Conservation (phyloP, 2,113 vertebrate species). For the Chaenogobius annularis region DNA sequence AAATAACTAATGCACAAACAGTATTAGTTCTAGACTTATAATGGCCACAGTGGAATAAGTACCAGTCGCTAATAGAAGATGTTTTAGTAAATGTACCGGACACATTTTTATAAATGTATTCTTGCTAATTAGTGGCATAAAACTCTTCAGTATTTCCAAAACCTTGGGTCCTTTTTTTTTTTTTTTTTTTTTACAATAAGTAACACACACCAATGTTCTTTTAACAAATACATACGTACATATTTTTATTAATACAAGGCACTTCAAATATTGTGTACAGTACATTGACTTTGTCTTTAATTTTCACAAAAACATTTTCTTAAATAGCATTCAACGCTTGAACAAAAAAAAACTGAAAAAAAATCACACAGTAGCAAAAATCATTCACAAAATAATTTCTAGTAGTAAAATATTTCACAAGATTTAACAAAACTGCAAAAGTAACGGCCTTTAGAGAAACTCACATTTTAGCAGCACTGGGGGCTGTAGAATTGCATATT, state of each 20-base stretch:
- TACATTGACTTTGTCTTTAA: conserved; percentile 5
- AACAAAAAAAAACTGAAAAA: not conserved
- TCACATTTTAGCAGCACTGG: conserved; percentile 7
- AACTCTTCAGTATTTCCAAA: too few relatives aligned
- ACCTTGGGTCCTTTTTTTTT: not conserved
- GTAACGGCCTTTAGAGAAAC: not conserved
- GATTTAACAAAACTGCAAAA: not conserved
- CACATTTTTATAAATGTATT: too few relatives aligned
- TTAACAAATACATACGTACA: conserved; percentile 1
- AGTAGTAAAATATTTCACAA: conserved; percentile 4
- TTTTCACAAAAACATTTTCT: conserved; percentile 2
- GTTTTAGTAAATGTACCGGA: too few relatives aligned
- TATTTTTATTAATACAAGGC: conserved; percentile 12
- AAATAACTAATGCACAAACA: too few relatives aligned
- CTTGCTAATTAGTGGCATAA: too few relatives aligned
- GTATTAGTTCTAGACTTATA: too few relatives aligned
- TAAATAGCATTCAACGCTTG: conserved; percentile 8
- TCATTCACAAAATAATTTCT: not conserved
- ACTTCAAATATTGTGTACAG: conserved; percentile 12
- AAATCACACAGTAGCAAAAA: not conserved
- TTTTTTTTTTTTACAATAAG: not conserved
- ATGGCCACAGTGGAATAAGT: too few relatives aligned
- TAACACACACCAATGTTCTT: not conserved
- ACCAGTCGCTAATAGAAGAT: too few relatives aligned
- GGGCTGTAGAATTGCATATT: conserved; percentile 5